phyloP scores from a whole-genome alignment of 1,140 invertebrate genomes.

The Drosophila sulfurigaster region DNA sequence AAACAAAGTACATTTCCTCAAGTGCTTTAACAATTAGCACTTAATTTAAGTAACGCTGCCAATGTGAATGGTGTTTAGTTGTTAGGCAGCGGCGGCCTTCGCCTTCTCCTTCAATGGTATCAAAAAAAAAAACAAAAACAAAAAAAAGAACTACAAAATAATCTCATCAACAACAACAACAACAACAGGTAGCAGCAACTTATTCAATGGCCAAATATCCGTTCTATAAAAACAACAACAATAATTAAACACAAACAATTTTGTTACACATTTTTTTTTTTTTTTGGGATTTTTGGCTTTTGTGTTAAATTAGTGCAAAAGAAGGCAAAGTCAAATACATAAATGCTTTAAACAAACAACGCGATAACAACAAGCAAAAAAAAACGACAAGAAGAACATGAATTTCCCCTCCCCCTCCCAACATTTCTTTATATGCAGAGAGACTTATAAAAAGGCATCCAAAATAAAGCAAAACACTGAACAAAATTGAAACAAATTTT shows the following conservation, averaged over 20 bases:
- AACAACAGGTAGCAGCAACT: conserved; percentile 2
- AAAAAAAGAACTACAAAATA: not conserved
- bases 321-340: conserved; percentile 14
- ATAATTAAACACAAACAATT: conserved; percentile 31
- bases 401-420: not conserved
- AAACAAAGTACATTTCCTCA: conserved; percentile 41
- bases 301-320: conserved; percentile 32
- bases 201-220: conserved; percentile 40
- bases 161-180: conserved; percentile 10
- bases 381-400: conserved; percentile 2
- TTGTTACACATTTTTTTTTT: conserved; percentile 15
- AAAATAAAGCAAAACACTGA: conserved; percentile 13
- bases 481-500: conserved; percentile 25
- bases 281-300: not conserved
- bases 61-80: conserved; percentile 17
- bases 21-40: conserved; percentile 55
- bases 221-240: conserved; percentile 19
- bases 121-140: not conserved
- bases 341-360: conserved; percentile 14
- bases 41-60: conserved; percentile 48
- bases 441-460: conserved; percentile 6
- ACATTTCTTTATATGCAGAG: conserved; percentile 15
- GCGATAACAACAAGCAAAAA: not conserved
- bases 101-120: conserved; percentile 21
- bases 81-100: conserved; percentile 24